phyloP scores from a whole-genome alignment of 2,888 invertebrate species.

The Ormyrus pomaceus region DNA sequence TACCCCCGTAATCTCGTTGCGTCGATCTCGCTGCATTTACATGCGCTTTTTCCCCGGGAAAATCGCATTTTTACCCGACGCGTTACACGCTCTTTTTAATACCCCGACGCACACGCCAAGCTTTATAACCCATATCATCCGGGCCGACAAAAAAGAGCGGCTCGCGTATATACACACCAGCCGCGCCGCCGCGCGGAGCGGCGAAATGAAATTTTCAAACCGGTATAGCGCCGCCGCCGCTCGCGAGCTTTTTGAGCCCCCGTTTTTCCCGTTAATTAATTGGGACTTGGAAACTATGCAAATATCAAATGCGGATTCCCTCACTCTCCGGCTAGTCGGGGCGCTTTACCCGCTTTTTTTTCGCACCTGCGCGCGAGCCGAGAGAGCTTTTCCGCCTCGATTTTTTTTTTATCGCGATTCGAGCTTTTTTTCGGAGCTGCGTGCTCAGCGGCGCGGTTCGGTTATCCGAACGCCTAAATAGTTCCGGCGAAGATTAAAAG shows the following conservation, averaged over 20 bases:
- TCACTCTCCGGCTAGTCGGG: background rate
- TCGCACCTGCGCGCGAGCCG: background rate
- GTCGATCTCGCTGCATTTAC: conserved; percentile 43
- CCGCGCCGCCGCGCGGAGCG: background rate
- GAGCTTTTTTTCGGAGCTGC: no score
- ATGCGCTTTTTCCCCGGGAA: conserved; percentile 23
- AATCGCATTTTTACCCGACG: conserved; percentile 26
- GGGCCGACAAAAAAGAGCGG: background rate
- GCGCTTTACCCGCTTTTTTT: conserved; percentile 22
- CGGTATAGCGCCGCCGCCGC: background rate
- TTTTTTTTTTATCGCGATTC: no score
- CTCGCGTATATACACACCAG: no score
- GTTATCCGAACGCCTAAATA: no score
- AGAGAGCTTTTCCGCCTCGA: no score
- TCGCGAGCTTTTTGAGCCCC: background rate
- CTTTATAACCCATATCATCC: conserved; percentile 29
- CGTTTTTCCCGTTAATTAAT: conserved; percentile 49
- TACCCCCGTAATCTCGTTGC: conserved; percentile 44
- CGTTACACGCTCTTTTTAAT: conserved; percentile 22
- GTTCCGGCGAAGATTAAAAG: no score
- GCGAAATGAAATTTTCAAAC: conserved; percentile 38
- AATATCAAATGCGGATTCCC: conserved; percentile 20
- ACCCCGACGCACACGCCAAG: background rate
- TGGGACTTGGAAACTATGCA: conserved; percentile 20
- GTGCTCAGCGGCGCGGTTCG: no score